A percentile compares a stretch with the other conserved stretches of the same genome.
These are phyloP conservation scores for Catharus minimus DNA, from an alignment of 2,113 vertebrate genomes.

Conservation along the genomic window DNA sequence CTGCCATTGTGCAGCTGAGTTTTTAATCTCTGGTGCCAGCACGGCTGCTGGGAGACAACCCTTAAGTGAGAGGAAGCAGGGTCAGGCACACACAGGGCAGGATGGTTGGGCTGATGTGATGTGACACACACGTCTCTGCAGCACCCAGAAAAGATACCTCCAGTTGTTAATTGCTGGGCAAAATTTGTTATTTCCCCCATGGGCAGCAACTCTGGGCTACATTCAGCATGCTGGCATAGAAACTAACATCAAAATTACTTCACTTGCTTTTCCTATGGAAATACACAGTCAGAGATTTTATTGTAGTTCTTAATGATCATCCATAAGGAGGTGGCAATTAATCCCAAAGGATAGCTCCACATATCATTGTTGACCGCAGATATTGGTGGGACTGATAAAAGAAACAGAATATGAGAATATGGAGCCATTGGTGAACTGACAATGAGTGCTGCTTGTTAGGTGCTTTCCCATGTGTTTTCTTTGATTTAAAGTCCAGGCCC, in stretches of 20 bases:
- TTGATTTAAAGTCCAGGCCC: not conserved
- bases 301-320: not conserved
- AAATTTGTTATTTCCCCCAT: not conserved
- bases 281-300: not conserved
- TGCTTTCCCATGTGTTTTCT: not conserved
- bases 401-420: not conserved
- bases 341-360: not conserved
- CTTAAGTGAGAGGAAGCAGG: not conserved
- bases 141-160: not conserved
- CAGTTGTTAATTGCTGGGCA: not conserved
- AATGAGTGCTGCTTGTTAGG: slow-evolving; percentile 26
- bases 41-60: not conserved
- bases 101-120: not conserved
- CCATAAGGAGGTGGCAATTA: not conserved
- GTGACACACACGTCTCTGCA: not conserved
- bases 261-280: not conserved
- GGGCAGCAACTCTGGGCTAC: not conserved
- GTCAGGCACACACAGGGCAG: rapidly evolving
- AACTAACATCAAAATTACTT: not conserved
- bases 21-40: slow-evolving; percentile 38
- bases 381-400: slow-evolving; percentile 22
- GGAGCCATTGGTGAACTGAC: slow-evolving; percentile 19
- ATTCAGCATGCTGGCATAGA: not conserved
- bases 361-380: not conserved
- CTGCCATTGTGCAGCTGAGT: not conserved